Evolutionary conservation across 1,140 invertebrate genomes (phyloP).

Genomic region (Thaumetopoea pityocampa): DNA sequence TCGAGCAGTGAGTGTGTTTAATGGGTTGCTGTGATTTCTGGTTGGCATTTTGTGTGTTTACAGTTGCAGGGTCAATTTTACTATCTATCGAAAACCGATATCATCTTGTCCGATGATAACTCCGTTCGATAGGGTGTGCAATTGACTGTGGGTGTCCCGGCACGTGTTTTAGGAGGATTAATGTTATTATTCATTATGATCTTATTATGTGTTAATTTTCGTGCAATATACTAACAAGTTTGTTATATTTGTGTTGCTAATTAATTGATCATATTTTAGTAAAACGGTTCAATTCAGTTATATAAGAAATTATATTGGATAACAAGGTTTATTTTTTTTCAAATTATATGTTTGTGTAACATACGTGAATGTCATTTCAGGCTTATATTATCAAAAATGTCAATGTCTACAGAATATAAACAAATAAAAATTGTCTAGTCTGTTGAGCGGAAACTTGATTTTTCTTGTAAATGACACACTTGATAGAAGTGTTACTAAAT

Average conservation of each 20-base stretch:
- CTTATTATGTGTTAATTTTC: conserved; percentile 1
- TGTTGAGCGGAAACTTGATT: too few relatives aligned
- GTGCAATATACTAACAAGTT: conserved; percentile 8
- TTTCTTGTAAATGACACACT: too few relatives aligned
- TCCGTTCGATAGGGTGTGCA: conserved; percentile 54
- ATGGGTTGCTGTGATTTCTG: conserved; percentile 46
- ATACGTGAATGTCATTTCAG: too few relatives aligned
- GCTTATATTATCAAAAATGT: too few relatives aligned
- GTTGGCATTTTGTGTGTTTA: conserved; percentile 50
- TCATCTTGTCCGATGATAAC: conserved; percentile 25
- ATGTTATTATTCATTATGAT: conserved; percentile 5
- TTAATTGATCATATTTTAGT: conserved; percentile 2
- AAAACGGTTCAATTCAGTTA: conserved; percentile 2
- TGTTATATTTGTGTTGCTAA: conserved; percentile 11
- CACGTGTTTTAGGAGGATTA: conserved; percentile 38
- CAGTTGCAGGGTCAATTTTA: conserved; percentile 65
- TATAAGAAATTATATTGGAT: conserved; percentile 1
- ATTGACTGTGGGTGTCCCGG: conserved; percentile 65
- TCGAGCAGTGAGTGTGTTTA: conserved; percentile 1
- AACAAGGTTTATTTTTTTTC: not conserved
- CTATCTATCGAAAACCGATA: conserved; percentile 55
- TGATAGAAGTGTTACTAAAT: too few relatives aligned
- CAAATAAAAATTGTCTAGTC: too few relatives aligned
- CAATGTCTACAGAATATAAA: too few relatives aligned
- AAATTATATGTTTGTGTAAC: too few relatives aligned